Evolutionary conservation across 2,113 vertebrate genomes (phyloP).

Genomic region (Elaphurus davidianus): DNA sequence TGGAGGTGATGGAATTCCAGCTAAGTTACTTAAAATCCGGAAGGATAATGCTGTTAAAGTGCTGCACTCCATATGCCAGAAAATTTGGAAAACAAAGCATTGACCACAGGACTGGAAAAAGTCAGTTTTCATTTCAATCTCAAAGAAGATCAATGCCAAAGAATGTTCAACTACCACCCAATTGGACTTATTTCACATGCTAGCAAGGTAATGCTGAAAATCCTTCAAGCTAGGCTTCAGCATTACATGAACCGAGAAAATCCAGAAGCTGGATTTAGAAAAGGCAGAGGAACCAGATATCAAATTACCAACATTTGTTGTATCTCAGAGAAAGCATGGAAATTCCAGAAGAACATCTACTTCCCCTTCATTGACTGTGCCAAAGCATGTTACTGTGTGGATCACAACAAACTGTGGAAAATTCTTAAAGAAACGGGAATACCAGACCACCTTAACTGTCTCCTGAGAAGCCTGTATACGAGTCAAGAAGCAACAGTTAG

Average conservation of each 20-base stretch:
- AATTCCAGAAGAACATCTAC: background rate
- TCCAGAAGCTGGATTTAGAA: background rate
- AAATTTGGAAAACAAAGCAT: background rate
- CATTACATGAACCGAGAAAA: background rate
- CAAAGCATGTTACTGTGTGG: background rate
- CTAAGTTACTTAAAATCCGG: background rate
- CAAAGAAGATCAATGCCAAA: background rate
- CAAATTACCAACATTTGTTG: background rate
- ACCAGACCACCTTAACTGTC: background rate
- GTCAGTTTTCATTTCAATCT: background rate
- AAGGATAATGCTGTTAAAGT: background rate
- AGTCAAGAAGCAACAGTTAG: background rate
- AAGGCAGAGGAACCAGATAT: background rate
- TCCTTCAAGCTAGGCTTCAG: background rate
- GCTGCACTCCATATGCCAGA: background rate
- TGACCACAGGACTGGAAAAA: background rate
- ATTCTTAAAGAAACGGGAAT: background rate
- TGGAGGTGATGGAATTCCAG: background rate
- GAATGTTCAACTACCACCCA: background rate
- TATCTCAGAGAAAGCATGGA: background rate
- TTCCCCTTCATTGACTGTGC: background rate
- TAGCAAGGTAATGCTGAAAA: background rate
- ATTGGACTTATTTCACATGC: background rate
- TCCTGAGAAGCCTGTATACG: background rate
- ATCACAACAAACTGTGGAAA: background rate